Percentiles rank a stretch among this genome's conserved stretches.
Conservation (phyloP, 2,888 invertebrate genomes). For the Hyposoter didymator region DNA sequence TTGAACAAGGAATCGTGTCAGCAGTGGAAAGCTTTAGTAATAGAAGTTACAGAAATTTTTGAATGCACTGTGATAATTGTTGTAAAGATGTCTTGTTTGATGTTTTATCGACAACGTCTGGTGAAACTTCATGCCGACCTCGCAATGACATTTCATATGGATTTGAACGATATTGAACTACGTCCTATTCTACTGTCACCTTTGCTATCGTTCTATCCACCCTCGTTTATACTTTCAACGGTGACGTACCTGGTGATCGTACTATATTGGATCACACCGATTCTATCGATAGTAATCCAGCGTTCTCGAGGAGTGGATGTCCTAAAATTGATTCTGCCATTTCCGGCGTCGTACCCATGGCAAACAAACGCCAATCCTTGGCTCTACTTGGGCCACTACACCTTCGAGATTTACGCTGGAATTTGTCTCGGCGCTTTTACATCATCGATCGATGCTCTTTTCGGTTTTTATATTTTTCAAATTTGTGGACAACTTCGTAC, state of each 20-base stretch:
- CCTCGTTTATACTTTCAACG: conserved; percentile 25
- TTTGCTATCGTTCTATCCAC: conserved; percentile 37
- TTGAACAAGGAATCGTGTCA: background rate
- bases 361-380: background rate
- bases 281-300: conserved; percentile 59
- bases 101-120: conserved; percentile 40
- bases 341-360: conserved; percentile 70
- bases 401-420: background rate
- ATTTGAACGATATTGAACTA: conserved; percentile 43
- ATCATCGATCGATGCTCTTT: background rate
- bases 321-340: conserved; percentile 63
- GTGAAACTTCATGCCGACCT: conserved; percentile 52
- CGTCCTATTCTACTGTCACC: conserved; percentile 50
- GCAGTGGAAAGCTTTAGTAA: background rate
- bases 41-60: background rate
- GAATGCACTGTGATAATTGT: background rate
- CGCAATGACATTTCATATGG: conserved; percentile 42
- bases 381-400: background rate
- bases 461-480: background rate
- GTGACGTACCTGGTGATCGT: conserved; percentile 33
- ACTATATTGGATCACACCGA: conserved; percentile 54
- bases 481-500: background rate
- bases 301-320: conserved; percentile 36
- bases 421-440: background rate
- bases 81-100: conserved; percentile 54